A percentile compares a stretch with the other conserved stretches of the same genome.
These are phyloP conservation scores for Tangara arthus DNA, from an alignment of 2,797 vertebrate genomes.

Conservation along the genomic window DNA sequence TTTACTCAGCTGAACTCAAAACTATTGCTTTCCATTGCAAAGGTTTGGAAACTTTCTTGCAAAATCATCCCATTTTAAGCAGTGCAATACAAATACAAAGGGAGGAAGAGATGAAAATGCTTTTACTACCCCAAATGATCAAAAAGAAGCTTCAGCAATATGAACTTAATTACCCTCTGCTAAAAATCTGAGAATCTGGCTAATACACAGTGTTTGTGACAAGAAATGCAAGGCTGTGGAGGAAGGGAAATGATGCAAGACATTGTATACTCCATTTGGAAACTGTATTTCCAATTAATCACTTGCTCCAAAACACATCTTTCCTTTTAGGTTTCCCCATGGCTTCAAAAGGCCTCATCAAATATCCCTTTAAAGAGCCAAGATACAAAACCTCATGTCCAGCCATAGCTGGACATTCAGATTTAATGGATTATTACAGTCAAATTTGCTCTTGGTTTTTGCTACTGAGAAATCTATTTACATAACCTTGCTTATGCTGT, in stretches of 20 bases:
- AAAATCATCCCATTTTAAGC: background rate
- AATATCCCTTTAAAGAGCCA: background rate
- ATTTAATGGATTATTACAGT: background rate
- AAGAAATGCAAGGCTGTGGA: background rate
- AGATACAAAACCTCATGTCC: background rate
- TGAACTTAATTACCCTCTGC: background rate
- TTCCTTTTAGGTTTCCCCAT: background rate
- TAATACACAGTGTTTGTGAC: background rate
- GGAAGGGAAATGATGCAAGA: background rate
- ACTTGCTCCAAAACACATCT: background rate
- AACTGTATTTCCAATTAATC: background rate
- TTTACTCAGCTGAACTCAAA: background rate
- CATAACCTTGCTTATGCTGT: background rate
- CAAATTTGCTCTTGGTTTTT: background rate
- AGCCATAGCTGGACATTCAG: background rate
- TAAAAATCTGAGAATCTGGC: background rate
- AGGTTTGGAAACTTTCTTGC: background rate
- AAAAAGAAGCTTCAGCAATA: background rate
- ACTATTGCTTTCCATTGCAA: background rate
- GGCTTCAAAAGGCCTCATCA: background rate
- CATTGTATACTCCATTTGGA: background rate
- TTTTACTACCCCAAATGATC: background rate
- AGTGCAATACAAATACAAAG: background rate
- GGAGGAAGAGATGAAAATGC: background rate
- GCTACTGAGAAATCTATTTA: background rate